phyloP scores from a whole-genome alignment of 2,113 vertebrate species.

The Deroptyus accipitrinus region DNA sequence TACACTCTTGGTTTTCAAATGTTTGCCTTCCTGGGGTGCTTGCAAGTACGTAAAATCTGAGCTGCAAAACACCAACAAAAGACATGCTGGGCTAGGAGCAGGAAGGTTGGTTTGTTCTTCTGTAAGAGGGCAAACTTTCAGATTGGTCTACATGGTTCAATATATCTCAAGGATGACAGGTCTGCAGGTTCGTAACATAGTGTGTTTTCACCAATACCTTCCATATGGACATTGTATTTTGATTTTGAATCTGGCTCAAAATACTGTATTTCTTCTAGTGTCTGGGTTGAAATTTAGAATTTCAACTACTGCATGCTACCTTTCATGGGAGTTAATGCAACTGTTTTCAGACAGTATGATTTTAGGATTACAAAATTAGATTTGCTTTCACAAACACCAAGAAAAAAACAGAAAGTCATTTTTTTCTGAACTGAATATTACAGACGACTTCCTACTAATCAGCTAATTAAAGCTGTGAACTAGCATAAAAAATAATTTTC shows the following conservation, averaged over 20 bases:
- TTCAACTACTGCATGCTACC: neutral
- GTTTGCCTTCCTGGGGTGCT: neutral
- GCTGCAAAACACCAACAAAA: neutral
- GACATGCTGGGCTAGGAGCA: neutral
- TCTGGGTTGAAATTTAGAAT: neutral
- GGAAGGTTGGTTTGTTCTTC: neutral
- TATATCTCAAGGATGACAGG: neutral
- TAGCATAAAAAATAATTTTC: neutral
- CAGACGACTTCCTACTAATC: neutral
- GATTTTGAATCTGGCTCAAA: neutral
- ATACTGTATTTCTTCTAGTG: neutral
- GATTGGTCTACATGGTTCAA: neutral
- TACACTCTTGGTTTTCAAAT: neutral
- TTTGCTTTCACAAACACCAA: neutral
- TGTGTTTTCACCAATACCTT: neutral
- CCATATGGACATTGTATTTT: neutral
- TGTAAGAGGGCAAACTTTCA: neutral
- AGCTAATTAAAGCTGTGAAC: neutral
- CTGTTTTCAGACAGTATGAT: neutral
- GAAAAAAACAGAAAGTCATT: neutral
- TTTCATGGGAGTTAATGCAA: neutral
- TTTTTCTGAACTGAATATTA: neutral
- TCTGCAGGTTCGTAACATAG: neutral
- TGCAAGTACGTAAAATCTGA: neutral
- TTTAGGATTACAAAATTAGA: neutral